A percentile compares a stretch with the other conserved stretches of the same genome.
These are phyloP conservation scores for Ochlodes sylvanus DNA, from an alignment of 2,888 invertebrate genomes.

Conservation along the genomic window DNA sequence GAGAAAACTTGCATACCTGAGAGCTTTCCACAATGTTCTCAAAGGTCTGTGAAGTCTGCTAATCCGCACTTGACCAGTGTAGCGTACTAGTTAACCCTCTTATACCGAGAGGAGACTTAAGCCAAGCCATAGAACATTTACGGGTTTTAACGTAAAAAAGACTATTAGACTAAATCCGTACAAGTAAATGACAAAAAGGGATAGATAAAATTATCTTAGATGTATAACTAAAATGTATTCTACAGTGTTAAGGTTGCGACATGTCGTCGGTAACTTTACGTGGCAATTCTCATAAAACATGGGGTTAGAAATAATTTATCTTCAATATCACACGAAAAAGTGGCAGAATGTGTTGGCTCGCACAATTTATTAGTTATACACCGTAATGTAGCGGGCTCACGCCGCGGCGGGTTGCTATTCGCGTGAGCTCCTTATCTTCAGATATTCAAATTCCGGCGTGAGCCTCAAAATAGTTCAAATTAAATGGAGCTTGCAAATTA, in stretches of 20 bases:
- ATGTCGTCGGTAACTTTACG: constrained; percentile 17
- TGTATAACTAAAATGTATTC: not conserved
- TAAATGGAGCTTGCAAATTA: constrained; percentile 73
- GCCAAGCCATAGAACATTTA: not conserved
- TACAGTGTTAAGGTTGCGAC: constrained; percentile 1
- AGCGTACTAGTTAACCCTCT: constrained; percentile 5
- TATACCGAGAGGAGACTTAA: not conserved
- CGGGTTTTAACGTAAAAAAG: not conserved
- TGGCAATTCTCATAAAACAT: constrained; percentile 19
- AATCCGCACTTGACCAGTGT: not conserved
- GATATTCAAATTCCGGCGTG: constrained; percentile 60
- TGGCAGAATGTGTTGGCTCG: constrained; percentile 53
- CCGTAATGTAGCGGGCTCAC: constrained; percentile 66
- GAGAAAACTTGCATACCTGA: constrained; percentile 47
- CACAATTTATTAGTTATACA: constrained; percentile 67
- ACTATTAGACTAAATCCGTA: not conserved
- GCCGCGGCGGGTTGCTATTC: constrained; percentile 63
- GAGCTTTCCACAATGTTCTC: no score
- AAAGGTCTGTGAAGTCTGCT: no score
- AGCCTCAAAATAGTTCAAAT: constrained; percentile 64
- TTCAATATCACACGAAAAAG: constrained; percentile 46
- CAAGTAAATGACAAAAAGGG: no score
- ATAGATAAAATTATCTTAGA: not conserved
- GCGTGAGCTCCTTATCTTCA: constrained; percentile 82
- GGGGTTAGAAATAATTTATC: constrained; percentile 19